Conservation (phyloP, 2,113 vertebrate species). For the Entelurus aequoreus region DNA sequence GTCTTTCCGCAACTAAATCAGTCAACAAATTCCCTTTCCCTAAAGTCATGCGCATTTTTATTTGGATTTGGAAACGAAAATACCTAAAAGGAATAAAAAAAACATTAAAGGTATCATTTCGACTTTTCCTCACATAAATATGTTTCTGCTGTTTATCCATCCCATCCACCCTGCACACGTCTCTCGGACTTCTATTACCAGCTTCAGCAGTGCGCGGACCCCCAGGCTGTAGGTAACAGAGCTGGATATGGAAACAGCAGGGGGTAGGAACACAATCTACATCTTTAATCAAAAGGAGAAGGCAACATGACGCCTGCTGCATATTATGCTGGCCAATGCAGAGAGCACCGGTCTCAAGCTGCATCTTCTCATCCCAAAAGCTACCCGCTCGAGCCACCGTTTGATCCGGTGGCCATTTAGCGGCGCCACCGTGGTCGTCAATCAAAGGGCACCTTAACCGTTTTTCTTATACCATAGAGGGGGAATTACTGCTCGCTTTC, state of each 20-base stretch:
- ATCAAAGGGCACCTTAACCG: not conserved
- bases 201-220: not conserved
- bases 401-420: not conserved
- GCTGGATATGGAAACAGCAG: not conserved
- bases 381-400: not conserved
- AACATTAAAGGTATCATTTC: not conserved
- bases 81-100: not conserved
- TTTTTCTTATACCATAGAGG: not conserved
- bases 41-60: not conserved
- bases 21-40: no score
- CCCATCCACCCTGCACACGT: not conserved
- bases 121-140: not conserved
- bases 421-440: not conserved
- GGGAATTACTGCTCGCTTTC: not conserved
- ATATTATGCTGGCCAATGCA: not conserved
- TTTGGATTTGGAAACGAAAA: not conserved
- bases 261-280: slow-evolving; percentile 3
- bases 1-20: no score
- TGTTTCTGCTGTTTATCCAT: not conserved
- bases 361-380: not conserved
- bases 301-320: not conserved
- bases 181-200: not conserved
- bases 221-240: not conserved
- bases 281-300: slow-evolving; percentile 1
- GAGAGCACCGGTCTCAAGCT: not conserved